A percentile compares a stretch with the other conserved stretches of the same genome.
These are phyloP conservation scores for Halictus ligatus DNA, from an alignment of 2,888 invertebrate species.

Conservation along the genomic window DNA sequence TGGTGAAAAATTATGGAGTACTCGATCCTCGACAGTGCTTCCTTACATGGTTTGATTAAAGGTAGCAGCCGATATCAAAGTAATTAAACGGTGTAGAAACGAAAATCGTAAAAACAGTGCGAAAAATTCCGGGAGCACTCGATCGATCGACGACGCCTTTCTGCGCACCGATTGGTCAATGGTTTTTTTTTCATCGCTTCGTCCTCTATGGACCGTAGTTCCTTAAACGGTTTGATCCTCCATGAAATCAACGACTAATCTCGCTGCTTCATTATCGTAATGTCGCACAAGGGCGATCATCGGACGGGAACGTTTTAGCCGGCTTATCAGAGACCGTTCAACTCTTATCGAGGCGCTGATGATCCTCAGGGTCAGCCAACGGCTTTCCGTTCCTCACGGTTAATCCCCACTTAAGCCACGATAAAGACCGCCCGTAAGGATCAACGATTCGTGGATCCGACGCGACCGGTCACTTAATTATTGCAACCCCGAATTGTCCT, in stretches of 20 bases:
- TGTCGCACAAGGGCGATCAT: constrained; percentile 50
- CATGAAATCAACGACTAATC: neutral
- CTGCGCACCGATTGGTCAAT: neutral
- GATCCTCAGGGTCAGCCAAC: constrained; percentile 78
- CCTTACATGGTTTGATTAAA: too few relatives aligned
- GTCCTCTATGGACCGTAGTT: neutral
- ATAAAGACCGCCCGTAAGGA: constrained; percentile 72
- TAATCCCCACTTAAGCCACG: constrained; percentile 78
- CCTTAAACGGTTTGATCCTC: neutral
- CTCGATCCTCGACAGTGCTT: neutral
- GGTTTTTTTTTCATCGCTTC: neutral
- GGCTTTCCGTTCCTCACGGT: constrained; percentile 80
- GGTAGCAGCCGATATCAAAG: too few relatives aligned
- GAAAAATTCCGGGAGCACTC: neutral
- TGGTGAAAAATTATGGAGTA: neutral
- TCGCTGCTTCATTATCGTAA: constrained; percentile 54
- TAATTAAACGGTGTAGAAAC: neutral
- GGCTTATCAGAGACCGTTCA: constrained; percentile 71
- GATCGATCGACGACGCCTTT: too few relatives aligned
- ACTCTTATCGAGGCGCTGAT: constrained; percentile 78
- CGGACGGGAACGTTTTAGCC: constrained; percentile 29
- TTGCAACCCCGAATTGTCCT: constrained; percentile 42
- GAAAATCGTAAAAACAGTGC: too few relatives aligned
- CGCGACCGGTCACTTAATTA: constrained; percentile 59
- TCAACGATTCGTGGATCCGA: constrained; percentile 57